Evolutionary conservation across 2,797 vertebrate genomes (phyloP).

Genomic region (Cuniculus paca): DNA sequence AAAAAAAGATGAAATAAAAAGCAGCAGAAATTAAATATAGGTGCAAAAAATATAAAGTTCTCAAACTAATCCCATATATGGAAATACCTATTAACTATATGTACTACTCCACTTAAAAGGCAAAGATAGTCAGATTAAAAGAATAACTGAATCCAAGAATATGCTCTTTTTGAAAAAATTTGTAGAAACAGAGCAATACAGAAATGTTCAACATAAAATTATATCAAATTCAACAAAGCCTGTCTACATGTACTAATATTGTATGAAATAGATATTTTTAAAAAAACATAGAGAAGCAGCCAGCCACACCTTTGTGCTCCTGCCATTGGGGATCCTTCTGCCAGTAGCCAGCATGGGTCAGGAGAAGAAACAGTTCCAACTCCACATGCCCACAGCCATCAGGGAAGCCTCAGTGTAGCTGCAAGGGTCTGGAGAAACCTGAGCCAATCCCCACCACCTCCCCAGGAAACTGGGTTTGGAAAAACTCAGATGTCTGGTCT

Average conservation of each 20-base stretch:
- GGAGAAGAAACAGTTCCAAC: no score
- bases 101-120: neutral
- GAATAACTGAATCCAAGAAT: neutral
- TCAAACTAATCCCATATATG: neutral
- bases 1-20: neutral
- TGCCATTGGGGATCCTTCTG: no score
- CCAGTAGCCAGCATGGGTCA: no score
- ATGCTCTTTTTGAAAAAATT: neutral
- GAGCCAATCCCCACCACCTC: no score
- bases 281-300: neutral
- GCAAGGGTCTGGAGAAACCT: no score
- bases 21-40: neutral
- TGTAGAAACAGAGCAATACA: neutral
- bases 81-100: conserved; percentile 43
- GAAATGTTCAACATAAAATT: neutral
- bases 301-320: no score
- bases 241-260: conserved; percentile 34
- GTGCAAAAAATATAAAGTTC: conserved; percentile 4
- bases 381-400: no score
- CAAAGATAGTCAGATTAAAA: neutral
- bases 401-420: no score
- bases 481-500: no score
- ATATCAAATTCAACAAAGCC: neutral
- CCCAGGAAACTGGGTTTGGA: no score
- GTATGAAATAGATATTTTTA: neutral